Evolutionary conservation across 2,797 vertebrate genomes (phyloP).

Genomic region (Eulemur albifrons): DNA sequence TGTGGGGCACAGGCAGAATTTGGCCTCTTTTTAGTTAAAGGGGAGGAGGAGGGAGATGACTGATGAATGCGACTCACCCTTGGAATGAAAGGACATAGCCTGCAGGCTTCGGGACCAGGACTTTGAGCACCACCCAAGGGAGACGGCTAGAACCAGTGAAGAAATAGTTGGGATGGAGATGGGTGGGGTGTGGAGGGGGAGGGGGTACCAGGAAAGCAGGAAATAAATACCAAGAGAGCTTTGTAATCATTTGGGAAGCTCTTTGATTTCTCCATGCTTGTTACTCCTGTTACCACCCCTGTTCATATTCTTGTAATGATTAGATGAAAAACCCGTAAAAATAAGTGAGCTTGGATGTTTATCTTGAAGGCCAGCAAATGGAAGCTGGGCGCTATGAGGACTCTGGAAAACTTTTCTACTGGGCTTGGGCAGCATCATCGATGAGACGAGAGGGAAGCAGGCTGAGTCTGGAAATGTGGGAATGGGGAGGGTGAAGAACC

Average conservation of each 20-base stretch:
- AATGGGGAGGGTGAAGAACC: not conserved
- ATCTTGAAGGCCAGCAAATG: not conserved
- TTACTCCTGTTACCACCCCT: not conserved
- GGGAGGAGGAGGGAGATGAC: not conserved
- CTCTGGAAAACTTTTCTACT: not conserved
- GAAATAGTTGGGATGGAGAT: not conserved
- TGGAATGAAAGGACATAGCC: not conserved
- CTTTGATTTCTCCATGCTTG: not conserved
- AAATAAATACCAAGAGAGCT: slow-evolving; percentile 15
- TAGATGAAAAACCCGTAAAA: not conserved
- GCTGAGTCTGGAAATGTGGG: not conserved
- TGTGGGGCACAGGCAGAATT: not conserved
- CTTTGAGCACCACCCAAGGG: not conserved
- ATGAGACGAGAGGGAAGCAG: not conserved
- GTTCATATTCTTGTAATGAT: not conserved
- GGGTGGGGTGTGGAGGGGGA: too few relatives aligned
- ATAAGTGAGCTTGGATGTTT: not conserved
- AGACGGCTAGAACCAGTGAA: not conserved
- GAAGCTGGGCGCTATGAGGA: not conserved
- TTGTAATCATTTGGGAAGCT: not conserved
- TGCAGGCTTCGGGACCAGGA: not conserved
- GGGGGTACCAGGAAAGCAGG: not conserved
- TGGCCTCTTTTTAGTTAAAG: not conserved
- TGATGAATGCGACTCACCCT: not conserved
- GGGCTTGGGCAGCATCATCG: not conserved